Evolutionary conservation across 2,888 invertebrate genomes (phyloP), one percentile per base, ranked within the genome.

Genomic region (Rhodophaea formosa): DNA sequence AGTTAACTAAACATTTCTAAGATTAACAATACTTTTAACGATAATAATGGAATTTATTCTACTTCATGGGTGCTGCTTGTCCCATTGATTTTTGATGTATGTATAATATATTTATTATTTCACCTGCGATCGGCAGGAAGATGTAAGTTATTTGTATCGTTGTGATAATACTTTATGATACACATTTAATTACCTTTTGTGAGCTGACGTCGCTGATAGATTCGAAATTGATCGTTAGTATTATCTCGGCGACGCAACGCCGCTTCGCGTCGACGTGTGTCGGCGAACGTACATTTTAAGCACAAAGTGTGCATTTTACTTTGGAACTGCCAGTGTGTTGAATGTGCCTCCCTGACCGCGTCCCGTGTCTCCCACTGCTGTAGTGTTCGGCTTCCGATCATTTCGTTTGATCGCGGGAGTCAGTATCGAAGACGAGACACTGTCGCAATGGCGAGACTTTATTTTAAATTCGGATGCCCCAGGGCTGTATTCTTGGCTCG

Each of bases 171-270:
- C 45, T 60, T 51, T 39, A 44, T 39, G 39, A 12, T 39, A 52
- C 32, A 43, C 42, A 49, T 29, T 42, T 65, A 61, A 63, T 64
- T 68, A 63, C 66, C 60, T 67, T 67, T 64, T 59, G 61, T 54
- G 57, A 53, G 64, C 77, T 76, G 77, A 74, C 75, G 70, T 75
- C 75, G 84, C 88, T 88, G 89, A 86, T 89, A 87, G 88, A 82
- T 88, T 90, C 88, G 89, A 89, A 89, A 89, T 88, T 89, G 89
- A 88, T 84, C 64, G 64, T 76, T 85, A 84, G 82, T 80, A 75
- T 82, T 85, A 80, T 80, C 62, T 65, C 65, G 59, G 66, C 79
- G 81, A 79, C 63, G 59, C 32, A 42, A 65, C 56, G 80, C 84
- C 74, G 74, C 78, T 71, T 72, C 72, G 74, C 71, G 70, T 71